Conservation (phyloP, 2,888 invertebrate species). For the Phalera bucephala region DNA sequence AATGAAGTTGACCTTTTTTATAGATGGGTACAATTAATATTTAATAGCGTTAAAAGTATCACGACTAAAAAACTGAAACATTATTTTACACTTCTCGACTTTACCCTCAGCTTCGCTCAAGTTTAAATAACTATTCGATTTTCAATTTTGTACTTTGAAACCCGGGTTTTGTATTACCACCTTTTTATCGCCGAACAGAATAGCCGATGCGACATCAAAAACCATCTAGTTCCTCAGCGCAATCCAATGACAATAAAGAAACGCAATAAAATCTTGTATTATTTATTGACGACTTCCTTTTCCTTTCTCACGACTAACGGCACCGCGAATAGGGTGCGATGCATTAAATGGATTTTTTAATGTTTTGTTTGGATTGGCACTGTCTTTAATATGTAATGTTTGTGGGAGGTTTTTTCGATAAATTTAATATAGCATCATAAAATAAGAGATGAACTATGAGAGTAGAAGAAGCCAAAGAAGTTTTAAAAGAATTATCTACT, state of each 20-base stretch:
- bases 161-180: conserved; percentile 43
- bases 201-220: conserved; percentile 48
- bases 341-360: neutral
- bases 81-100: no score
- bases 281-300: conserved; percentile 59
- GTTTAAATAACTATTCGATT: conserved; percentile 11
- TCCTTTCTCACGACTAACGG: conserved; percentile 37
- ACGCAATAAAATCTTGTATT: conserved; percentile 66
- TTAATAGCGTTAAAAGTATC: no score
- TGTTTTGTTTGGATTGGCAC: no score
- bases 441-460: no score
- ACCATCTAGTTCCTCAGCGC: conserved; percentile 47
- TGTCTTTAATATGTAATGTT: no score
- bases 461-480: no score
- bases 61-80: no score
- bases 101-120: neutral
- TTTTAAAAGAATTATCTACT: no score
- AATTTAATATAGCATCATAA: no score
- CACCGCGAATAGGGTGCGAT: conserved; percentile 21
- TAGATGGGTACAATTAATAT: no score
- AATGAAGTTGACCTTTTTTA: no score
- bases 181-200: conserved; percentile 53
- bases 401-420: no score
- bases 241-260: conserved; percentile 76
- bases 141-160: conserved; percentile 29